Percentiles rank a stretch among this genome's conserved stretches.
Evolutionary conservation across 2,797 vertebrate genomes (phyloP).

Genomic region (Catostomus latipinnis): DNA sequence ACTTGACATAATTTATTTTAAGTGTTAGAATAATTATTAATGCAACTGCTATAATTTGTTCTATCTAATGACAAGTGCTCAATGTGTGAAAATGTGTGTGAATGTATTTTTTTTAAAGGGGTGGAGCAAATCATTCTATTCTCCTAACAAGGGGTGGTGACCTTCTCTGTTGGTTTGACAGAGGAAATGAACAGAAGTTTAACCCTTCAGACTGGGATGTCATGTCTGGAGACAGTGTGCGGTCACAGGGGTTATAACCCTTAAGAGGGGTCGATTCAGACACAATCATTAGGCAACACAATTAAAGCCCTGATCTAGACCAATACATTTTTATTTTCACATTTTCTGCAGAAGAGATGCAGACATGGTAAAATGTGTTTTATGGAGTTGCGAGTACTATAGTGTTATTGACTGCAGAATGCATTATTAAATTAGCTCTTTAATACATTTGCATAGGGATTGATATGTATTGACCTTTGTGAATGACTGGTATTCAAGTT

Average conservation of each 20-base stretch:
- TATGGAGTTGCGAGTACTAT: neutral
- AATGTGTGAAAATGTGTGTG: neutral
- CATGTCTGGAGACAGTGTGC: constrained; percentile 9
- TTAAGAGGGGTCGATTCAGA: constrained; percentile 1
- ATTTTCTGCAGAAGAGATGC: too few species aligned
- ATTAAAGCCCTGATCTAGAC: neutral
- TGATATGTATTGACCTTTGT: too few species aligned
- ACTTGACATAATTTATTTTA: neutral
- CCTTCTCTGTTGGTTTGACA: constrained; percentile 30
- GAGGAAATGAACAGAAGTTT: constrained; percentile 4
- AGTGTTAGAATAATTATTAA: neutral
- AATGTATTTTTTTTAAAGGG: neutral
- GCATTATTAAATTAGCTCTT: neutral
- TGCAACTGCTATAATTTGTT: neutral
- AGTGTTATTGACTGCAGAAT: neutral
- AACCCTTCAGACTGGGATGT: neutral
- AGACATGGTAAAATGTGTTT: neutral
- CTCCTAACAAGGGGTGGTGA: neutral
- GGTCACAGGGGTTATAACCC: neutral
- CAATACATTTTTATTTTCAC: neutral
- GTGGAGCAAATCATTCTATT: neutral
- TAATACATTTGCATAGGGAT: too few species aligned
- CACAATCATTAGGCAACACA: neutral
- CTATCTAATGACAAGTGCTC: neutral
- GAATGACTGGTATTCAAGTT: too few species aligned